Evolutionary conservation across 2,888 invertebrate species (phyloP).

Genomic region (Plemyria rubiginata): DNA sequence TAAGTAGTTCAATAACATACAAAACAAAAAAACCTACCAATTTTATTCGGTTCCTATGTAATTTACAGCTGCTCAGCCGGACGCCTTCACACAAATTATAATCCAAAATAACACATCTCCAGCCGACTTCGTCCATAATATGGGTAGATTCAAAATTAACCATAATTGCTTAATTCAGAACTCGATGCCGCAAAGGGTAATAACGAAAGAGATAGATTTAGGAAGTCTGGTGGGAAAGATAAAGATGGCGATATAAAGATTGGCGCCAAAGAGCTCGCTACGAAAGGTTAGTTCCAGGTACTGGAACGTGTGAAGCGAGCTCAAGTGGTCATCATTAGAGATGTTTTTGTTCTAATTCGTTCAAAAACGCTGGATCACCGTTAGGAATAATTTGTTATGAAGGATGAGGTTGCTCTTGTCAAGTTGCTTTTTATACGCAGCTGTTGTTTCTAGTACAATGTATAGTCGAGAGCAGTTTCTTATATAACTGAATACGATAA

Average conservation of each 20-base stretch:
- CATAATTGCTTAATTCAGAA: conserved; percentile 84
- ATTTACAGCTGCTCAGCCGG: conserved; percentile 83
- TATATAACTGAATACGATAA: background rate
- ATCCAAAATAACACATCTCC: conserved; percentile 82
- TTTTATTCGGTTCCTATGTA: conserved; percentile 57
- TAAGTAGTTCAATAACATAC: conserved; percentile 43
- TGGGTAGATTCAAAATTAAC: conserved; percentile 82
- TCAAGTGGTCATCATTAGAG: conserved; percentile 70
- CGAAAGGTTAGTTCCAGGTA: conserved; percentile 71
- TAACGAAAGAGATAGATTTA: conserved; percentile 57
- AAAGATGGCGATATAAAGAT: conserved; percentile 53
- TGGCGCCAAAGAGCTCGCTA: conserved; percentile 46
- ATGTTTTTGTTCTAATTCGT: conserved; percentile 64
- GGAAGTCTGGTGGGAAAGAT: conserved; percentile 37
- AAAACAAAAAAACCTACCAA: conserved; percentile 37
- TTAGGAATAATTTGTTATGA: conserved; percentile 44
- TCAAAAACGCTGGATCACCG: conserved; percentile 50
- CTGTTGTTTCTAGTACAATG: conserved; percentile 4
- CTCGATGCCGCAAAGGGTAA: conserved; percentile 48
- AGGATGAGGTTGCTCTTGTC: conserved; percentile 31
- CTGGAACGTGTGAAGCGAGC: conserved; percentile 77
- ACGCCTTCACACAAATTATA: conserved; percentile 84
- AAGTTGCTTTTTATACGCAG: conserved; percentile 24
- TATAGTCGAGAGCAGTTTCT: background rate
- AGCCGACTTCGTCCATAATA: conserved; percentile 74